Base-by-base conservation (phyloP, 1,140 invertebrate species). In the Achroia grisella region DNA sequence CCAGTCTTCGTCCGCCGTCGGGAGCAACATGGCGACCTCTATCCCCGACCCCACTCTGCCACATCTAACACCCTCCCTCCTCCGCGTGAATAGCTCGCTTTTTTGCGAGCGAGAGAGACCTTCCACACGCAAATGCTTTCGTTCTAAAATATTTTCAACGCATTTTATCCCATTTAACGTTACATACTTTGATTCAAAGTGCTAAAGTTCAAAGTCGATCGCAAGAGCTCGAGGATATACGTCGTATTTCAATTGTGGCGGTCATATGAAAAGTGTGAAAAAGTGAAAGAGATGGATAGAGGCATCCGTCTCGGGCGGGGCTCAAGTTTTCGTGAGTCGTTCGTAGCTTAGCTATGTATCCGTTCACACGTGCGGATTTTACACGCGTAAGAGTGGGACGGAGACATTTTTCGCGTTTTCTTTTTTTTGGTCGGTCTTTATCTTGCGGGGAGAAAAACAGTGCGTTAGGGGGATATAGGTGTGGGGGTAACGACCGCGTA, bases 391-490 rank as follows among this genome's bases (percentile, higher is more conserved):
- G 56, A 82, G 51, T 43, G 70, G 48, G 81, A 81, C 53, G 44
- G 64, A 56, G 60, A 60, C 73, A 73, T 82, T 85, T 82, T 82
- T 81, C 76, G 53, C 78, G 73, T 82, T 85, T 82, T 82, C 78
- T 85, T 85, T 85, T 85, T 48, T 85, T 85, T 85, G 75, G 78
- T 80, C 71, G 76, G 76, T 82, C 80, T 85, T 85, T 82, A 82
- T 78, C 76, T 82, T 80, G 71, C 56, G 63, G 50, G 59, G 69
- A 60, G 71, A 80, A 80, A 81, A 79, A 77, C 70, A 68, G 63
- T 74, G 78, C 71, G 75, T 80, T 65, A 37, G 35, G 35, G 35
- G 10, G 35, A 6, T 6, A 50, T 54, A 55, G 60, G 14, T 37
- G 35, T 13, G 8, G 1, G 17, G 13, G 13, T 15, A 61, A 63